These are phyloP conservation scores for Xestia xanthographa DNA, from an alignment of 2,888 invertebrate species.

Conservation along the genomic window DNA sequence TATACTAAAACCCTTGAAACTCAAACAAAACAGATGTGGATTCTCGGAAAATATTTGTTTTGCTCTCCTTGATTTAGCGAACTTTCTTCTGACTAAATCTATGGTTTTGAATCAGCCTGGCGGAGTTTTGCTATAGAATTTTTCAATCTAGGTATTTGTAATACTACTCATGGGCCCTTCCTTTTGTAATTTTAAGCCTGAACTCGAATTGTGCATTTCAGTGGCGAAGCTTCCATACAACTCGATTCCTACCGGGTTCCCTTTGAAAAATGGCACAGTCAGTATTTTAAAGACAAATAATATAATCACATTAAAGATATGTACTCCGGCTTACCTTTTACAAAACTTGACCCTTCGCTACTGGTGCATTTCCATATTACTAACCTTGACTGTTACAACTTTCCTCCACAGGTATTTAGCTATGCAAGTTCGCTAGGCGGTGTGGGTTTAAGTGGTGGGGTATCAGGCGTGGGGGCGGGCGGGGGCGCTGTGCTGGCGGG, in stretches of 20 bases:
- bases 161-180: too few species aligned
- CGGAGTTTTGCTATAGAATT: neutral
- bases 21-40: neutral
- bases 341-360: too few species aligned
- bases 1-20: neutral
- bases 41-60: neutral
- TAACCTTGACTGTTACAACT: neutral
- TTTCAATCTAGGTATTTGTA: neutral
- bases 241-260: too few species aligned
- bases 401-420: constrained; percentile 94
- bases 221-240: too few species aligned
- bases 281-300: too few species aligned
- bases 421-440: constrained; percentile 95
- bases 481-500: constrained; percentile 79
- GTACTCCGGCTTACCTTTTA: too few species aligned
- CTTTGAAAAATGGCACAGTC: too few species aligned
- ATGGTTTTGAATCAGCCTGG: neutral
- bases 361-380: neutral
- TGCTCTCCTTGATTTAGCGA: neutral
- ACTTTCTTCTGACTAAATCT: neutral
- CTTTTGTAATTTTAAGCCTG: neutral
- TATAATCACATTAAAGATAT: too few species aligned
- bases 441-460: constrained; percentile 89
- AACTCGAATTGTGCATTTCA: neutral
- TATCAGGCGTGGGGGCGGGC: constrained; percentile 74